Evolutionary conservation across 2,888 invertebrate species (phyloP), one percentile per base, ranked within the genome.

Genomic region (Acanthosoma haemorrhoidale): DNA sequence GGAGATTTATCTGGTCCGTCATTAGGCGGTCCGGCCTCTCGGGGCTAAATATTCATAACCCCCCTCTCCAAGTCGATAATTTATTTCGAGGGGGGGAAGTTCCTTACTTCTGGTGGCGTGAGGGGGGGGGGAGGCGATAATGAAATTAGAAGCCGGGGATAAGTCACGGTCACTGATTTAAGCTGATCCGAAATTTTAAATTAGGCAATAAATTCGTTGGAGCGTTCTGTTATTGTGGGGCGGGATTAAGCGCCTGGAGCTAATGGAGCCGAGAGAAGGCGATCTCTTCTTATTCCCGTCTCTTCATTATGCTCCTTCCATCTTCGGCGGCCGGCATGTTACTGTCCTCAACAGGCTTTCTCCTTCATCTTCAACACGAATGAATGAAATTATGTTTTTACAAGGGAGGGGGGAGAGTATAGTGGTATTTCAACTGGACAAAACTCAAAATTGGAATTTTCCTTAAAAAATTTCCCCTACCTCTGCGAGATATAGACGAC

Each of bases 111-210:
- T 16, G 9, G 15, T 16, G 18, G 15, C 6, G 25, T 15, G 11
- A 9, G 36, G 61, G 15, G 16, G 61, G 15, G 61, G 61, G 39
- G 43, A 41, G 64, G 64, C 25, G 21, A 16, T 64, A 64, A 64
- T 64, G 64, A 64, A 64, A 64, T 64, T 64, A 64, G 64, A 21
- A 21, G 41, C 39, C 29, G 29, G 32, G 58, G 41, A 64, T 64
- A 64, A 64, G 64, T 39, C 64, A 64, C 64, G 64, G 41, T 31
- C 64, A 25, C 29, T 38, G 64, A 64, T 64, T 64, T 64, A 64
- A 39, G 43, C 64, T 64, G 64, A 64, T 64, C 64, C 43, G 39
- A 64, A 64, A 64, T 64, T 64, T 64, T 64, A 64, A 64, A 64
- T 64, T 64, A 64, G 64, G 64, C 43, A 64, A 64, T 64, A 64